Conservation (phyloP, 2,797 vertebrate genomes). For the Valencia hispanica region DNA sequence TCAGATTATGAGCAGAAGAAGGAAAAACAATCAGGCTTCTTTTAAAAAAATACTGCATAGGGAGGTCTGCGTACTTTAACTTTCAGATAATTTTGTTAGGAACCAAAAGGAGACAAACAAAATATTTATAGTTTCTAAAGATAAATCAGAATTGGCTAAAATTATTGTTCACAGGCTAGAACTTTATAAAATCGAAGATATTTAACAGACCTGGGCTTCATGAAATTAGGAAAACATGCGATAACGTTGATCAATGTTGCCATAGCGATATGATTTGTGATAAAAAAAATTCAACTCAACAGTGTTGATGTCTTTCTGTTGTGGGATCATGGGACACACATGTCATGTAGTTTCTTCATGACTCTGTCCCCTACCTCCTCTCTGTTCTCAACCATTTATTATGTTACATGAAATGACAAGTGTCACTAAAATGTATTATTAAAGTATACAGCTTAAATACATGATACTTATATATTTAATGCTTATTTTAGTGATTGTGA, state of each 20-base stretch:
- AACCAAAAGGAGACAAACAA: neutral
- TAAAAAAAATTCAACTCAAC: neutral
- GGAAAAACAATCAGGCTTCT: neutral
- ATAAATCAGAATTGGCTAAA: neutral
- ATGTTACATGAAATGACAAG: neutral
- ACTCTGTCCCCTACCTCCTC: neutral
- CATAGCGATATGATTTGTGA: neutral
- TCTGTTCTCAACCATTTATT: neutral
- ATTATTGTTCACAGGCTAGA: neutral
- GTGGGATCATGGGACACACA: neutral
- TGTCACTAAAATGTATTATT: neutral
- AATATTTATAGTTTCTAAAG: neutral
- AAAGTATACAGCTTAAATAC: neutral
- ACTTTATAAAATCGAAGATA: neutral
- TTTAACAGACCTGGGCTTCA: neutral
- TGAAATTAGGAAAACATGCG: neutral
- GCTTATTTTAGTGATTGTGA: neutral
- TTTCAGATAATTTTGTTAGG: neutral
- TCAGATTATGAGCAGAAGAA: neutral
- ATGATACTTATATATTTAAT: neutral
- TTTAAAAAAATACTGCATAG: too few species aligned
- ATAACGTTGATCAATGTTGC: neutral
- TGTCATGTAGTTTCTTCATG: neutral
- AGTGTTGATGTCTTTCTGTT: neutral
- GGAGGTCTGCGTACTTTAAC: neutral